Conservation (phyloP, 2,888 invertebrate species). For the Alcis repandata region DNA sequence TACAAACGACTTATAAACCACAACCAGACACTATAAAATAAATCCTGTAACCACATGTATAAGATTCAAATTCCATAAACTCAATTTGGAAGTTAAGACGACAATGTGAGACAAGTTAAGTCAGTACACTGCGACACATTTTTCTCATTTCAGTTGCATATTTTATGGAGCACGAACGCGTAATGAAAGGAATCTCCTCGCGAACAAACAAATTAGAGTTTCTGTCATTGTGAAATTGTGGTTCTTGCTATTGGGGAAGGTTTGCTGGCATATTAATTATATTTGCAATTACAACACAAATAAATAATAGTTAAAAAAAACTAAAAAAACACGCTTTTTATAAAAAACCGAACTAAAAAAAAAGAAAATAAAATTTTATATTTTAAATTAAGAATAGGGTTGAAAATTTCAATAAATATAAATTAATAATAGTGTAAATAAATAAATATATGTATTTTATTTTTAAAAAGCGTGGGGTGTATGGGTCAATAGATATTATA, state of each 20-base stretch:
- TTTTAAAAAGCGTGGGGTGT: too few relatives aligned
- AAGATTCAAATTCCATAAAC: constrained; percentile 48
- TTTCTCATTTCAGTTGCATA: constrained; percentile 85
- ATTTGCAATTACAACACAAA: neutral
- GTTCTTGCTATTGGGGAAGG: constrained; percentile 29
- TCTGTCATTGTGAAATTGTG: constrained; percentile 61
- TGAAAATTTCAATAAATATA: too few relatives aligned
- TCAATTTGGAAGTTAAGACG: constrained; percentile 36
- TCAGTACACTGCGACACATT: constrained; percentile 79
- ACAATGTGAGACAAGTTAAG: constrained; percentile 45
- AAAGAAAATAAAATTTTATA: too few relatives aligned
- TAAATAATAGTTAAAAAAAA: too few relatives aligned
- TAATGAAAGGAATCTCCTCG: constrained; percentile 79
- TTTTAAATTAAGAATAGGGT: too few relatives aligned
- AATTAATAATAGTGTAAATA: too few relatives aligned
- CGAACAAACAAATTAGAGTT: constrained; percentile 78
- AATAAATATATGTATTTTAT: too few relatives aligned
- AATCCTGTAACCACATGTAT: constrained; percentile 43
- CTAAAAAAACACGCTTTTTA: too few relatives aligned
- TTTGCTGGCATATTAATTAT: neutral
- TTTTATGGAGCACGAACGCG: constrained; percentile 80
- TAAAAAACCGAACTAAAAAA: too few relatives aligned
- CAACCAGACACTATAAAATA: constrained; percentile 35
- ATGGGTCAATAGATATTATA: too few relatives aligned
- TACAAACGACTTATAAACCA: constrained; percentile 48